These are phyloP conservation scores for Spinibarbus caldwelli DNA, from an alignment of 2,797 vertebrate genomes.

Conservation along the genomic window DNA sequence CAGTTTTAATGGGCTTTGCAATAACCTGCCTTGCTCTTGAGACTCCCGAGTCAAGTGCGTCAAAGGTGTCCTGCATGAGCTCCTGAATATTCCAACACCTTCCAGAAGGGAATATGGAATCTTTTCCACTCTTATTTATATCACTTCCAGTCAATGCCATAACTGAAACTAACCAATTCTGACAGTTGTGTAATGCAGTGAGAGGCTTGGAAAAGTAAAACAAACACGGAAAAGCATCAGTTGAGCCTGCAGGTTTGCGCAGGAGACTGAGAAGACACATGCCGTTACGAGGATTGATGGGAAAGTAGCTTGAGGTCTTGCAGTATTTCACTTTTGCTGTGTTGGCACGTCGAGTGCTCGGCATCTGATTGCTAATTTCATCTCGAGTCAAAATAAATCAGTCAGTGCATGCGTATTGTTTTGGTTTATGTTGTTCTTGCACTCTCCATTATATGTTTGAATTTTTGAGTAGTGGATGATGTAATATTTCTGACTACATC, in stretches of 20 bases:
- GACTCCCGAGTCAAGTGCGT: conserved; percentile 48
- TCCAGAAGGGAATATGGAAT: conserved; percentile 17
- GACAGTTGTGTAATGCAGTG: conserved; percentile 37
- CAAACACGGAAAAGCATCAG: neutral
- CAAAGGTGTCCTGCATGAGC: conserved; percentile 47
- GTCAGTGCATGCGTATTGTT: conserved; percentile 2
- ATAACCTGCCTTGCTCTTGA: conserved; percentile 41
- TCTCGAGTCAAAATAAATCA: conserved; percentile 30
- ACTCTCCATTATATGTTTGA: neutral
- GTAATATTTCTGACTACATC: neutral
- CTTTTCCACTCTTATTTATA: conserved; percentile 15
- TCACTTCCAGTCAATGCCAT: conserved; percentile 11
- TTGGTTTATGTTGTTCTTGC: conserved; percentile 1
- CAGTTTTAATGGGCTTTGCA: conserved; percentile 54
- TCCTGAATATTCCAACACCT: conserved; percentile 41
- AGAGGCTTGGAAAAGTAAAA: conserved; percentile 31
- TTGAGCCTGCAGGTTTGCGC: conserved; percentile 15
- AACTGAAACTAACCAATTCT: conserved; percentile 28
- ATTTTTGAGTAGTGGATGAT: neutral
- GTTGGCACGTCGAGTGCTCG: conserved; percentile 20
- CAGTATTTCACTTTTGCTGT: conserved; percentile 44
- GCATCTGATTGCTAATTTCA: conserved; percentile 35
- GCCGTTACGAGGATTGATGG: conserved; percentile 43
- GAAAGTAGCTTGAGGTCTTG: conserved; percentile 33
- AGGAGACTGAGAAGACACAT: conserved; percentile 34